Conservation (phyloP, 2,888 invertebrate genomes). For the Pachycephus smyrnensis region DNA sequence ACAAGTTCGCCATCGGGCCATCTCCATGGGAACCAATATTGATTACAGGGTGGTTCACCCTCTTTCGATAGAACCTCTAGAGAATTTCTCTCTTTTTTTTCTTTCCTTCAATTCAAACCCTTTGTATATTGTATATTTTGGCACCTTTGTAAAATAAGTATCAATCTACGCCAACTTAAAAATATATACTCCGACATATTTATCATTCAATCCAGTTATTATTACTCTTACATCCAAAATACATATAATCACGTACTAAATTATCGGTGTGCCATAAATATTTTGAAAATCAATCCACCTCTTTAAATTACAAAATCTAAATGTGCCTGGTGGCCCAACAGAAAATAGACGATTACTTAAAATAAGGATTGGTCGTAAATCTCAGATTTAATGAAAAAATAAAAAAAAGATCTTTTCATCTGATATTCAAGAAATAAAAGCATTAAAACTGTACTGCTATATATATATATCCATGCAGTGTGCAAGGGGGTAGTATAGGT, state of each 20-base stretch:
- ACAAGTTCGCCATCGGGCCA: slow-evolving; percentile 57
- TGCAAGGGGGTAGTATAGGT: not conserved
- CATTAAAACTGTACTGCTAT: not conserved
- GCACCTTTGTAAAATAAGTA: not conserved
- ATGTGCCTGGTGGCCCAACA: not conserved
- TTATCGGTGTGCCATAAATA: too few relatives aligned
- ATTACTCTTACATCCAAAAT: not conserved
- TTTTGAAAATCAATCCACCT: not conserved
- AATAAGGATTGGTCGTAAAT: not conserved
- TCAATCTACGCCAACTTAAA: not conserved
- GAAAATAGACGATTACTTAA: too few relatives aligned
- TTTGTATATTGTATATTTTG: not conserved
- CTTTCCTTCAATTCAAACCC: not conserved
- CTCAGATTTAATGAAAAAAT: not conserved
- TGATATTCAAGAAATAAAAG: not conserved
- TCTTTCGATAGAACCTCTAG: not conserved
- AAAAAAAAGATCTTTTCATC: not conserved
- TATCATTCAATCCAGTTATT: not conserved
- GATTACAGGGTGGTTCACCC: slow-evolving; percentile 48
- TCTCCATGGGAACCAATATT: slow-evolving; percentile 65
- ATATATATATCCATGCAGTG: not conserved
- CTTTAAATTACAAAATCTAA: not conserved
- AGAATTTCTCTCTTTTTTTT: not conserved
- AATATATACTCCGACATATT: not conserved
- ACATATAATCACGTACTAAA: too few relatives aligned